Base-by-base conservation (phyloP, 2,797 vertebrate species). In the Lycodopsis pacificus region DNA sequence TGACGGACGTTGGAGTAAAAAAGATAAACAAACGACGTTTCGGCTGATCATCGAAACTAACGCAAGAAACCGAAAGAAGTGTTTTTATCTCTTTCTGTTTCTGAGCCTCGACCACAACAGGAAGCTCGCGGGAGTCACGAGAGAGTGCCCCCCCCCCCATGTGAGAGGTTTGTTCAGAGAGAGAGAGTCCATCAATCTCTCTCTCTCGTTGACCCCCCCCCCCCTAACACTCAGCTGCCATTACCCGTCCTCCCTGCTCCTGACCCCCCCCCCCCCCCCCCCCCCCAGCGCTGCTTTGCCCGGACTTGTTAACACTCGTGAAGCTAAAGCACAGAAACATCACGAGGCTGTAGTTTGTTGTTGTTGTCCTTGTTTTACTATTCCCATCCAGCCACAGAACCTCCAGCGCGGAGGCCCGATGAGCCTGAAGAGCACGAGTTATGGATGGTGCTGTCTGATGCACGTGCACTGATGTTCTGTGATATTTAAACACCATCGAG, bases 81-180 rank as follows among this genome's bases (percentile, higher is more conserved):
- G 30, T 17, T 34, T 78, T 38, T n/a, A 12, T 84, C 72, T 66
- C 44, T 27, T 54, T 54, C 75, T 75, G 71, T 57, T 15, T 65
- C 64, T 38, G 57, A 34, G 72, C 74, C 36, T 77, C 19, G 10
- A 85, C 74, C 87, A 86, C 85, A 90, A 91, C 90, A 90, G 89
- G 91, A 93, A 93, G 88, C 79, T 85, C 81, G 80, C 76, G 40
- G 80, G 71, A 85, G 79, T 88, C 90, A 85, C 83, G 64, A 84
- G 82, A 30, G 30, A 30, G 30, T 30, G 30, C 30, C 90, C 79
- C 82, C 77, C 34, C 34, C 36, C 9, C 36, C 7, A 63, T 88
- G 76, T 68, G 78, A 3, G 54, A 79, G 71, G 4, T 20, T 19
- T 20, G 20, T 49, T 49, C 25, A 32, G 14, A 17, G 13, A 44